Evolutionary conservation across 2,888 invertebrate genomes (phyloP).

Genomic region (Tolmerus cingulatus): DNA sequence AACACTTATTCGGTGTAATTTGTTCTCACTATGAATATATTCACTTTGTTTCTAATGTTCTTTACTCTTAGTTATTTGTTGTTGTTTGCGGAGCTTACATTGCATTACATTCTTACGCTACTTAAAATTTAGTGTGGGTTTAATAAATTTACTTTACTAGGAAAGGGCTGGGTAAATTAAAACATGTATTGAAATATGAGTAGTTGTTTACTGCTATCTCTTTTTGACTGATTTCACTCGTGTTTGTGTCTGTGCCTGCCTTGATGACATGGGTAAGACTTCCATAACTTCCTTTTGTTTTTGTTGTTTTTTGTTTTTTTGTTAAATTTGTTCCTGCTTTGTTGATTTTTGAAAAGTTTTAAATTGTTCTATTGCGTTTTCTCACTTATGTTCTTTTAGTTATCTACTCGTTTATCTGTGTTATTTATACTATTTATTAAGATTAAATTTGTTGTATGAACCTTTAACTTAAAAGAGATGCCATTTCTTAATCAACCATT

Average conservation of each 20-base stretch:
- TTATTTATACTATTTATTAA: conserved; percentile 35
- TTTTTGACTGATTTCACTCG: not conserved
- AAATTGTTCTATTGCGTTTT: conserved; percentile 3
- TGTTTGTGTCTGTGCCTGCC: not conserved
- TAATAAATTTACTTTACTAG: conserved; percentile 32
- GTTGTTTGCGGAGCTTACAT: conserved; percentile 34
- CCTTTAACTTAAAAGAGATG: conserved; percentile 47
- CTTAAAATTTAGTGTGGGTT: conserved; percentile 39
- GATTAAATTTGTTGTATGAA: conserved; percentile 45
- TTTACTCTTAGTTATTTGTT: conserved; percentile 38
- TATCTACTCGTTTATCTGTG: conserved; percentile 6
- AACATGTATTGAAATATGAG: conserved; percentile 37
- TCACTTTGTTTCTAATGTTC: conserved; percentile 25
- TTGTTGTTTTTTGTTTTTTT: conserved; percentile 43
- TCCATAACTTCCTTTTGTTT: conserved; percentile 20
- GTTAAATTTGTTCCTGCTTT: conserved; percentile 48
- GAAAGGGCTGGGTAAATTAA: conserved; percentile 37
- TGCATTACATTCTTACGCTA: conserved; percentile 38
- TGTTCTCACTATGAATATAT: conserved; percentile 37
- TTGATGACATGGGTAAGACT: conserved; percentile 1
- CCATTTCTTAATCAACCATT: conserved; percentile 80
- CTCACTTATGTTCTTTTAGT: conserved; percentile 35
- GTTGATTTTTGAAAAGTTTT: conserved; percentile 40
- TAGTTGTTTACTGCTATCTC: conserved; percentile 43
- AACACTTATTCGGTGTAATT: conserved; percentile 37